phyloP scores from a whole-genome alignment of 2,797 vertebrate species.

The Platyrinchus mystaceus region DNA sequence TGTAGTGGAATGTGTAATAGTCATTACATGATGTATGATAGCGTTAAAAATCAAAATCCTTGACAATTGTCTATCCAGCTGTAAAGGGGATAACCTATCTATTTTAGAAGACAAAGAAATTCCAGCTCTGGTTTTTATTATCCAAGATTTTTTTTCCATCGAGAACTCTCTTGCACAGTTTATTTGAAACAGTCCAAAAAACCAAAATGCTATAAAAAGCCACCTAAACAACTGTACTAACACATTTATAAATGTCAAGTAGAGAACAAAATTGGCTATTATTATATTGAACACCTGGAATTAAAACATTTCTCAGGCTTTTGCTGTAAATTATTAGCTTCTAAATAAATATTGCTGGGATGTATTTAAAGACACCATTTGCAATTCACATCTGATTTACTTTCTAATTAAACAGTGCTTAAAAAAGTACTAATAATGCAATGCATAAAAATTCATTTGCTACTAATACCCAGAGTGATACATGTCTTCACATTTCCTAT shows the following conservation, averaged over 20 bases:
- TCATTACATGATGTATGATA: background rate
- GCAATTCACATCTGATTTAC: constrained; percentile 43
- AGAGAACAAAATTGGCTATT: background rate
- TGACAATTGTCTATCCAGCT: background rate
- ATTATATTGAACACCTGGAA: background rate
- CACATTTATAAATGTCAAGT: background rate
- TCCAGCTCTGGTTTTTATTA: background rate
- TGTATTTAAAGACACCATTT: constrained; percentile 26
- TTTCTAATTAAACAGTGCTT: constrained; percentile 38
- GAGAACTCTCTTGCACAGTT: background rate
- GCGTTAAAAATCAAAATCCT: background rate
- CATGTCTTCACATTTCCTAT: background rate
- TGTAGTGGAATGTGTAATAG: background rate
- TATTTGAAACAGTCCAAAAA: background rate
- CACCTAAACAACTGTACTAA: background rate
- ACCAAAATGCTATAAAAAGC: background rate
- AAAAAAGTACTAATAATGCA: constrained; percentile 5
- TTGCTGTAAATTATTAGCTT: background rate
- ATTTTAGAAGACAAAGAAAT: background rate
- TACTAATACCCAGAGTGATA: background rate
- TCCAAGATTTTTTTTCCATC: background rate
- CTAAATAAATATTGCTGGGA: background rate
- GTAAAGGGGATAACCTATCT: background rate
- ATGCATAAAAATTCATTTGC: background rate
- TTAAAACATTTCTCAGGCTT: background rate